These are phyloP conservation scores for Nipponia nippon DNA, from an alignment of 2,113 vertebrate species.

Conservation along the genomic window DNA sequence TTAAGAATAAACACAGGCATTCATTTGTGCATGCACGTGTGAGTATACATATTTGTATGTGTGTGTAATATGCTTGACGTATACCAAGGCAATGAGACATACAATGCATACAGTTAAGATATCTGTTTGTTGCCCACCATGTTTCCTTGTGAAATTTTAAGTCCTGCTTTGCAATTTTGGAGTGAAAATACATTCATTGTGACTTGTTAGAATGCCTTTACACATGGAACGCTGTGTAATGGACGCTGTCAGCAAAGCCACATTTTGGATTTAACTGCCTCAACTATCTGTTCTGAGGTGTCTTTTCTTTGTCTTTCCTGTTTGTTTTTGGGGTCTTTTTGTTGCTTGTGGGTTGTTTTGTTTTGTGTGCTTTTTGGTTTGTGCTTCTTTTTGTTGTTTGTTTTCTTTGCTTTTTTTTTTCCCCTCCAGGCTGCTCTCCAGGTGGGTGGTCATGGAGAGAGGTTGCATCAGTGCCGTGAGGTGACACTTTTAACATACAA, in stretches of 20 bases:
- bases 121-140: background rate
- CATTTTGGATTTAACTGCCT: background rate
- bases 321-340: background rate
- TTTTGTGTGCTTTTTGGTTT: background rate
- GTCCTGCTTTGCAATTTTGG: background rate
- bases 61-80: background rate
- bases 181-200: background rate
- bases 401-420: background rate
- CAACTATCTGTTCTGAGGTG: background rate
- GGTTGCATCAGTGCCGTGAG: constrained; percentile 82
- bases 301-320: background rate
- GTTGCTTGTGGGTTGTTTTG: background rate
- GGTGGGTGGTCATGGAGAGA: constrained; percentile 80
- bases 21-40: background rate
- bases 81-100: background rate
- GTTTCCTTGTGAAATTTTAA: background rate
- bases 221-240: rapidly evolving
- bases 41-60: background rate
- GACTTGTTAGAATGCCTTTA: background rate
- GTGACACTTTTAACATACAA: constrained; percentile 80
- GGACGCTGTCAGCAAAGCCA: background rate
- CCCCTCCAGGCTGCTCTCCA: constrained; percentile 77
- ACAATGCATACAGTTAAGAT: background rate
- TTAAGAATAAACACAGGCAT: background rate
- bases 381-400: background rate